Conservation (phyloP, 2,113 vertebrate genomes). For the Pao palembangensis region DNA sequence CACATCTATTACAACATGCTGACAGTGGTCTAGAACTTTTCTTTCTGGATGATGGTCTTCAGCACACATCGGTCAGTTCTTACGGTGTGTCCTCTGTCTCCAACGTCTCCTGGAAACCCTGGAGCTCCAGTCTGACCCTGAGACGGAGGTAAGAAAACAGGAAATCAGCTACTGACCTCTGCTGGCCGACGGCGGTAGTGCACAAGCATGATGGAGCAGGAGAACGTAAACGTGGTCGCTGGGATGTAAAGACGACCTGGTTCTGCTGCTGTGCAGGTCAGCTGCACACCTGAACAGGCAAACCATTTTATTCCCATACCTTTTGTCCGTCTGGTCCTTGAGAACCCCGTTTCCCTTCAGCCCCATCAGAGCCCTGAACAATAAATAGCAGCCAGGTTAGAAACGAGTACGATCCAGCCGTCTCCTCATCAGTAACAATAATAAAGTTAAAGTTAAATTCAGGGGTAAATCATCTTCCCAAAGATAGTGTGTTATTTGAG, state of each 20-base stretch:
- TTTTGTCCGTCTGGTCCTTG: slow-evolving; percentile 67
- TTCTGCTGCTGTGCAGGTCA: neutral
- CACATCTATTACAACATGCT: too few relatives aligned
- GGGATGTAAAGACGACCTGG: neutral
- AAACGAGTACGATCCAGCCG: too few relatives aligned
- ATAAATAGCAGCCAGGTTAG: neutral
- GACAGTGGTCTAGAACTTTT: too few relatives aligned
- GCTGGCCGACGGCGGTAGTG: neutral
- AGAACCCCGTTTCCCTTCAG: slow-evolving; percentile 57
- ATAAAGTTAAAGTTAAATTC: too few relatives aligned
- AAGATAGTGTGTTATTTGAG: too few relatives aligned
- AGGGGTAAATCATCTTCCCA: too few relatives aligned
- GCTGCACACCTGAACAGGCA: too few relatives aligned
- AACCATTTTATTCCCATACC: slow-evolving; percentile 42
- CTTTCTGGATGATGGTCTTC: too few relatives aligned
- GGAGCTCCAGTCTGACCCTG: slow-evolving; percentile 74
- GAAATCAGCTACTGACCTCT: neutral
- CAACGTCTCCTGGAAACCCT: slow-evolving; percentile 67
- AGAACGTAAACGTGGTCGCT: too few relatives aligned
- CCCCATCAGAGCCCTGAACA: slow-evolving; percentile 65
- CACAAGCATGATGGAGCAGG: neutral
- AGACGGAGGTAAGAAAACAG: neutral
- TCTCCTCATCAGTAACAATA: too few relatives aligned
- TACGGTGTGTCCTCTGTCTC: slow-evolving; percentile 73
- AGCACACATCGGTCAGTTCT: slow-evolving; percentile 12